Percentiles rank a stretch among this genome's conserved stretches.
Conservation (phyloP, 23 tunicate genomes). For the Trididemnum miniatum region DNA sequence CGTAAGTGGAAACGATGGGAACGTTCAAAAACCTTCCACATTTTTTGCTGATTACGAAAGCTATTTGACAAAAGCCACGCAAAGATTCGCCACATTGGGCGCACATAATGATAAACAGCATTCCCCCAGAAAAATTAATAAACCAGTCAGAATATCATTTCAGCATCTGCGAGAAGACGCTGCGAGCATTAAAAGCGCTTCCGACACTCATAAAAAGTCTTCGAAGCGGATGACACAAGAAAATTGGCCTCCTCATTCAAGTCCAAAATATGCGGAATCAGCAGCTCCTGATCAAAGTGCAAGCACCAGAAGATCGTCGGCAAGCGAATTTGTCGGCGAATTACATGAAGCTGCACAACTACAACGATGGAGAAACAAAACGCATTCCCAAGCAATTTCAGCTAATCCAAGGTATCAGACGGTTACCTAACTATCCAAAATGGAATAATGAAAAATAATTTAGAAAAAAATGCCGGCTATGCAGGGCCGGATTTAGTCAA, state of each 20-base stretch:
- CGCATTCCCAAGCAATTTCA: not conserved
- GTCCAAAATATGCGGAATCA: not conserved
- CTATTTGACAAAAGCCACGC: not conserved
- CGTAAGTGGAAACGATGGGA: not conserved
- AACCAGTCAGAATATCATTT: not conserved
- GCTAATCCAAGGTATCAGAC: not conserved
- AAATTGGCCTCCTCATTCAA: not conserved
- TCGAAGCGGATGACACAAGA: not conserved
- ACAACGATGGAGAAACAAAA: slow-evolving; percentile 16
- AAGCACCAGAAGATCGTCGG: not conserved
- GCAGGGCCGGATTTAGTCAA: too few relatives aligned
- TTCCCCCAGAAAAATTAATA: not conserved
- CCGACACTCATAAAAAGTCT: not conserved
- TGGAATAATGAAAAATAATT: too few relatives aligned
- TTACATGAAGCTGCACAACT: not conserved
- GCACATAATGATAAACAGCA: not conserved
- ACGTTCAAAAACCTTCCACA: not conserved
- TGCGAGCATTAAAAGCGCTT: not conserved
- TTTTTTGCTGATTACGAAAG: not conserved
- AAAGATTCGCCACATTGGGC: not conserved
- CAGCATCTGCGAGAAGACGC: not conserved
- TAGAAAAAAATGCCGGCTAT: too few relatives aligned
- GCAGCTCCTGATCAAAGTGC: not conserved
- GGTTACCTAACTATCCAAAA: too few relatives aligned
- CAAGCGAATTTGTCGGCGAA: not conserved